Evolutionary conservation across 2,113 vertebrate genomes (phyloP), one percentile per base, ranked within the genome.

Genomic region (Colinus virginianus): DNA sequence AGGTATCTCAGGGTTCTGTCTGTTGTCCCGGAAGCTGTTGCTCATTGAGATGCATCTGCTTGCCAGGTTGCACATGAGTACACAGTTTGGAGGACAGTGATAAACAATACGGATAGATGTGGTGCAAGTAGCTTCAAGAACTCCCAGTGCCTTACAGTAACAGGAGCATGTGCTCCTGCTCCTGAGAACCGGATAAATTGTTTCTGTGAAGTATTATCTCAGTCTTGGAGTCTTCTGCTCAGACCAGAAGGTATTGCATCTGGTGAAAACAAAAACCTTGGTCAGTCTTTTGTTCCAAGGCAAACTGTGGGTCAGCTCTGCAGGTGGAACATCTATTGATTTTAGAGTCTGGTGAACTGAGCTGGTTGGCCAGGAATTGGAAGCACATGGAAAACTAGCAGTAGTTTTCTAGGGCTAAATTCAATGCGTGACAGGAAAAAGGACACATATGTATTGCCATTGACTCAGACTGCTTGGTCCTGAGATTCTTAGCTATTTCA

Each of bases 391-490:
- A 61, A 68, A 74, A 78, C 6, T 3, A 8, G 2, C 22, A 16
- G 11, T 34, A 43, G 48, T 20, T 89, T 72, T 75, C 40, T 64
- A 45, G 22, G 23, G 38, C 61, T 43, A 78, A 46, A 70, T 30
- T 32, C 69, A n/a, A 8, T 14, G 46, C 30, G n/a, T 79, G 59
- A 56, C 16, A 62, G 34, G 51, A 93, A 46, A 70, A 64, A 7
- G 28, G 28, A 56, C 56, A 66, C 42, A 38, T 49, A n/a, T 25
- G 26, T 28, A 58, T 26, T 17, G 6, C 11, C 0, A 0, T 32
- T 62, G 42, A 51, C 53, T 77, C 1, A 2, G 36, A 79, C 42
- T 19, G 15, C 7, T 69, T 51, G 34, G 16, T 59, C n/a, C 46
- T 59, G 20, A 74, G 85, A 48, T 11, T 67, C 68, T 90, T 70